Evolutionary conservation across 2,888 invertebrate genomes (phyloP).

Genomic region (Orthosia cruda): DNA sequence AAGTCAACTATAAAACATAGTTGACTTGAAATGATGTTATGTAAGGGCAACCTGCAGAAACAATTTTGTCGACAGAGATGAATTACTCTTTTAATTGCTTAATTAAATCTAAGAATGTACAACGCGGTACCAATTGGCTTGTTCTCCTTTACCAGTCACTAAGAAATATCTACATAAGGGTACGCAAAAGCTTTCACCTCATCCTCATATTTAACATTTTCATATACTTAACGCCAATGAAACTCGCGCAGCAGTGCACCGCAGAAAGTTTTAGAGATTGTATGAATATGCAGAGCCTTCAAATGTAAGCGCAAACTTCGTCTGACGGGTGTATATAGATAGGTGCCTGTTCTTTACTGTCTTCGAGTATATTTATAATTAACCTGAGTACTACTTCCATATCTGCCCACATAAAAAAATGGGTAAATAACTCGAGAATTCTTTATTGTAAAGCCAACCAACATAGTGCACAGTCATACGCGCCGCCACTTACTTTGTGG

Average conservation of each 20-base stretch:
- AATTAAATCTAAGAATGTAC: no score
- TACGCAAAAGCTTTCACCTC: constrained; percentile 9
- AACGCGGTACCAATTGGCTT: no score
- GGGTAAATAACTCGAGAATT: no score
- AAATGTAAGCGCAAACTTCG: constrained; percentile 72
- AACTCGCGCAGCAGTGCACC: constrained; percentile 57
- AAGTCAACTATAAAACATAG: no score
- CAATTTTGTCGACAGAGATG: no score
- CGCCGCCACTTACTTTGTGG: no score
- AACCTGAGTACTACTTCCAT: not conserved
- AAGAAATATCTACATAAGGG: not conserved
- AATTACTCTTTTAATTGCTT: no score
- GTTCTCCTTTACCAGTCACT: not conserved
- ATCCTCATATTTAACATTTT: constrained; percentile 40
- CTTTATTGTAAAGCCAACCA: no score
- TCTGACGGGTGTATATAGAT: constrained; percentile 47
- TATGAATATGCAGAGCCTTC: constrained; percentile 75
- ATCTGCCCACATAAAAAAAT: not conserved
- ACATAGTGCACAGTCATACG: no score
- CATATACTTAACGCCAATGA: constrained; percentile 55
- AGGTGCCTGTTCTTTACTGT: constrained; percentile 37
- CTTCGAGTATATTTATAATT: constrained; percentile 26
- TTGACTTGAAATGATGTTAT: no score
- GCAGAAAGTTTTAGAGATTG: constrained; percentile 67
- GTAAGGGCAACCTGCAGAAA: no score